These are phyloP conservation scores for Conus canariensis DNA, from an alignment of 2,888 invertebrate species.

Conservation along the genomic window DNA sequence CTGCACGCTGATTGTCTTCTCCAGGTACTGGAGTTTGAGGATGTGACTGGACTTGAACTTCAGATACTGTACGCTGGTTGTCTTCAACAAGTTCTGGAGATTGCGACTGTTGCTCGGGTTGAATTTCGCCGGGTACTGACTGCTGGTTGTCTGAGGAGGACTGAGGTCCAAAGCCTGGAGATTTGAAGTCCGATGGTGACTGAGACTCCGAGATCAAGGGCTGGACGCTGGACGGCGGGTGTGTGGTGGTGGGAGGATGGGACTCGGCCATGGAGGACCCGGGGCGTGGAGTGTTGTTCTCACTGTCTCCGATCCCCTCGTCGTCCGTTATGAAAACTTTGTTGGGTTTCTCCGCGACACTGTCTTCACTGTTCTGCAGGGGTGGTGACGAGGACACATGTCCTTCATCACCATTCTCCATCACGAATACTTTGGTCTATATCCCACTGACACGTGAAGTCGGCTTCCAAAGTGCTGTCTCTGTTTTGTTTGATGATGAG, in stretches of 20 bases:
- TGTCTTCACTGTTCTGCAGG: not conserved
- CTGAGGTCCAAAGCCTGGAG: not conserved
- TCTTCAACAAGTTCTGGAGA: not conserved
- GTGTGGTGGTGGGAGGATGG: not conserved
- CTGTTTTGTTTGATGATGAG: no score
- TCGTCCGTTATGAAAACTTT: constrained; percentile 32
- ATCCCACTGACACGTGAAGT: not conserved
- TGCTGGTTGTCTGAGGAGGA: not conserved
- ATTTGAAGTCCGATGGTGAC: not conserved
- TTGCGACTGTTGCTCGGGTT: not conserved
- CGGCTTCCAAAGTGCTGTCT: not conserved
- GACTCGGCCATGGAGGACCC: constrained; percentile 10
- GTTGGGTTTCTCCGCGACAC: not conserved
- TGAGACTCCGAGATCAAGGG: not conserved
- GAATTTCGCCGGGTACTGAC: not conserved
- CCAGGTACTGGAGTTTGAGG: no score
- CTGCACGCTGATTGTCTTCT: no score
- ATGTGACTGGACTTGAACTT: no score
- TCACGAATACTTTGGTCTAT: not conserved
- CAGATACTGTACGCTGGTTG: no score
- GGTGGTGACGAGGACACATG: not conserved
- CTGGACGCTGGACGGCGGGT: not conserved
- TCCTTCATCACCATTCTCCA: not conserved
- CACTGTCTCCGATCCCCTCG: constrained; percentile 30
- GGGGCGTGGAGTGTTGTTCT: constrained; percentile 25